Evolutionary conservation across 2,888 invertebrate genomes (phyloP).

Genomic region (Papilio demoleus): DNA sequence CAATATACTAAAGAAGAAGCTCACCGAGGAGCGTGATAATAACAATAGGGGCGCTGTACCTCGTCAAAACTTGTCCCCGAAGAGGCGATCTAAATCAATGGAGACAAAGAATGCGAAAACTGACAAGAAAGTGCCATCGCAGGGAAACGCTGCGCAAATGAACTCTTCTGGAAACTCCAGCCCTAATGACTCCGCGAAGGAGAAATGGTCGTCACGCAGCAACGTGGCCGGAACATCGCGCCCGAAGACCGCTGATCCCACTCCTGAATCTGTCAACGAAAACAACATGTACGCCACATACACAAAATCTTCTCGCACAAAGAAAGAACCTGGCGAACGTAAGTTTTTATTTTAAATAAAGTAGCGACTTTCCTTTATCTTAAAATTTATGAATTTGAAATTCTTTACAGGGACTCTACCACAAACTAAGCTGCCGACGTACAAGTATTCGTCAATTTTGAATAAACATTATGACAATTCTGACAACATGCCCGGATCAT

Average conservation of each 20-base stretch:
- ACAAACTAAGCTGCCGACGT: slow-evolving; percentile 16
- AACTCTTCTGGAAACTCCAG: slow-evolving; percentile 89
- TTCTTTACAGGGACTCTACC: slow-evolving; percentile 23
- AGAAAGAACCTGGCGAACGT: slow-evolving; percentile 63
- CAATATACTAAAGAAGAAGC: slow-evolving; percentile 63
- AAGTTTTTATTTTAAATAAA: slow-evolving; percentile 49
- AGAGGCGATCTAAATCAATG: slow-evolving; percentile 51
- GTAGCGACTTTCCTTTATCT: too few relatives aligned
- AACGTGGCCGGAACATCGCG: slow-evolving; percentile 75
- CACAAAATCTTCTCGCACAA: slow-evolving; percentile 63
- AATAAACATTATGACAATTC: neutral
- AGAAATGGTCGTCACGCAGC: slow-evolving; percentile 51
- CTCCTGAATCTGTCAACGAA: slow-evolving; percentile 62
- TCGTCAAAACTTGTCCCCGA: slow-evolving; percentile 35
- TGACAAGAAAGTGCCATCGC: slow-evolving; percentile 56
- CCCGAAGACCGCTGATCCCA: slow-evolving; percentile 78
- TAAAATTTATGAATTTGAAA: too few relatives aligned
- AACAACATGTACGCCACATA: slow-evolving; percentile 74
- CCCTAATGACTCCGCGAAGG: slow-evolving; percentile 61
- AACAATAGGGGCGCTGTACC: slow-evolving; percentile 44
- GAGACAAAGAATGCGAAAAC: slow-evolving; percentile 76
- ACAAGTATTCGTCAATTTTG: slow-evolving; percentile 7
- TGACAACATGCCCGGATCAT: neutral
- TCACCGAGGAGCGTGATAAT: slow-evolving; percentile 54
- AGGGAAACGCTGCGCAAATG: slow-evolving; percentile 81